These are phyloP conservation scores for Metalampra italica DNA, from an alignment of 2,888 invertebrate genomes.

Conservation along the genomic window DNA sequence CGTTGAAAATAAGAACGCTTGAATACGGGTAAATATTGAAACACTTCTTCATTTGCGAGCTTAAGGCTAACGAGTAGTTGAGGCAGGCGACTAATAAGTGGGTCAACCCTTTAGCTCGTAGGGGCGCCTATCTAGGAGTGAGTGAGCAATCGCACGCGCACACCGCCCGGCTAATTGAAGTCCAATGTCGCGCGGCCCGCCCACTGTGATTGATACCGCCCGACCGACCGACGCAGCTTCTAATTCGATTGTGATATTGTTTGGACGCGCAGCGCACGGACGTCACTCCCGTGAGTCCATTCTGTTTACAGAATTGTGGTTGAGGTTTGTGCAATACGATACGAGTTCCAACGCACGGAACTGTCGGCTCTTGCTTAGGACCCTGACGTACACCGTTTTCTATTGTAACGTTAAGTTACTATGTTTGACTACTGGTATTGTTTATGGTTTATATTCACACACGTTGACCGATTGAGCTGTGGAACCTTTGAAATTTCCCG, in stretches of 20 bases:
- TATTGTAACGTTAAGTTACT: too few species aligned
- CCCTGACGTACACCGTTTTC: too few species aligned
- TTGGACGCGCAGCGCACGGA: conserved; percentile 52
- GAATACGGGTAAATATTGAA: conserved; percentile 43
- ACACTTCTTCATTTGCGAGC: conserved; percentile 48
- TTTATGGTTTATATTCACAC: too few species aligned
- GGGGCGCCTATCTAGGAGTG: conserved; percentile 17
- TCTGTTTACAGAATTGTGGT: not conserved
- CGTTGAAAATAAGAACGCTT: too few species aligned
- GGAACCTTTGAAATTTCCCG: too few species aligned
- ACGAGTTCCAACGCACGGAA: too few species aligned
- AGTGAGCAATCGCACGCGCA: conserved; percentile 30
- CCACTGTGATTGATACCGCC: conserved; percentile 75
- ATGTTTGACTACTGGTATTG: too few species aligned
- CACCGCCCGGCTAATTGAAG: conserved; percentile 73
- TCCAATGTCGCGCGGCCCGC: conserved; percentile 75
- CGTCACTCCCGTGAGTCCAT: conserved; percentile 43
- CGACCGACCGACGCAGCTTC: conserved; percentile 54
- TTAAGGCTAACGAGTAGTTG: conserved; percentile 42
- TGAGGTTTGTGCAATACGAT: not conserved
- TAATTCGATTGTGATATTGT: conserved; percentile 73
- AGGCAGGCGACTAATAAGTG: conserved; percentile 48
- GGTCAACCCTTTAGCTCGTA: conserved; percentile 68
- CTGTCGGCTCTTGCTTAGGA: too few species aligned
- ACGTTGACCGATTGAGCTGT: too few species aligned